Evolutionary conservation across 1,140 invertebrate species (phyloP).

Genomic region (Rhagoletis pomonella): DNA sequence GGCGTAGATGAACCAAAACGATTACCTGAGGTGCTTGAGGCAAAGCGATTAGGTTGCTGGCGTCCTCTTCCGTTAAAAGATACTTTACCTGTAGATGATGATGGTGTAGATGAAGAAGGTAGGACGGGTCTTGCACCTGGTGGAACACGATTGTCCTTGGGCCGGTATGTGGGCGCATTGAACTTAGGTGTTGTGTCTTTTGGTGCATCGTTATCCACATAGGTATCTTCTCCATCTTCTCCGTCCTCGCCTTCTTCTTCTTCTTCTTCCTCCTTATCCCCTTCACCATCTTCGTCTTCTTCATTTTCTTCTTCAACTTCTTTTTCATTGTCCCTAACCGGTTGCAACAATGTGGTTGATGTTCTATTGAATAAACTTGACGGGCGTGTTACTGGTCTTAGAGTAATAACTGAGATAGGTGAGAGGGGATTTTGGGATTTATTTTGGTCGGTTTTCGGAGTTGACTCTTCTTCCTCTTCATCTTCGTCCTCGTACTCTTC

Average conservation of each 20-base stretch:
- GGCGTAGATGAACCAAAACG: constrained; percentile 60
- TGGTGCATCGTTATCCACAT: constrained; percentile 4
- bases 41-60: constrained; percentile 53
- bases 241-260: constrained; percentile 60
- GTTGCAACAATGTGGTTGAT: constrained; percentile 56
- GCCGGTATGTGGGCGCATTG: constrained; percentile 57
- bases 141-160: constrained; percentile 66
- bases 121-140: constrained; percentile 64
- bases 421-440: constrained; percentile 6
- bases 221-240: constrained; percentile 48
- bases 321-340: constrained; percentile 56
- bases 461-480: constrained; percentile 73
- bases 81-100: constrained; percentile 61
- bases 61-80: constrained; percentile 60
- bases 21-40: constrained; percentile 31
- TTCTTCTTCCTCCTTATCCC: constrained; percentile 54
- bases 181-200: constrained; percentile 56
- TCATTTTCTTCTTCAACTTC: constrained; percentile 59
- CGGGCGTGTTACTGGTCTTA: constrained; percentile 53
- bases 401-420: constrained; percentile 3
- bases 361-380: constrained; percentile 57
- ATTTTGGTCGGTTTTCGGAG: background rate
- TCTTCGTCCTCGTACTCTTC: constrained; percentile 74
- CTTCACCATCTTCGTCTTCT: constrained; percentile 51
- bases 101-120: constrained; percentile 57